Conservation (phyloP, 23 tunicate species). For the Pegea sp. region DNA sequence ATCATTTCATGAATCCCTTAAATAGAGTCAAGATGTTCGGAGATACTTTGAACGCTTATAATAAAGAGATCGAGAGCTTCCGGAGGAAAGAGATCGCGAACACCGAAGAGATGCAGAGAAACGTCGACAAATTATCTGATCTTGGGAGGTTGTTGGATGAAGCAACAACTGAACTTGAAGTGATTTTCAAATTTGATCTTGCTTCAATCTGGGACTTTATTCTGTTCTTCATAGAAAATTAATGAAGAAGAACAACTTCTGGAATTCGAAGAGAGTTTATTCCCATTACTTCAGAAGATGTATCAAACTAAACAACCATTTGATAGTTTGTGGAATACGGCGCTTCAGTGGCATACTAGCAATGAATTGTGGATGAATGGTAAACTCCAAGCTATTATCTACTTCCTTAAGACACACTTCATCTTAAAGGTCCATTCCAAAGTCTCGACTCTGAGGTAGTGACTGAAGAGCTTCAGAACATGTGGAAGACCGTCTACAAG, state of each 20-base stretch:
- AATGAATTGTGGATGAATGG: constrained; percentile 83
- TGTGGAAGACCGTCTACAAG: constrained; percentile 92
- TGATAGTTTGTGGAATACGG: constrained; percentile 76
- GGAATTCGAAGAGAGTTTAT: constrained; percentile 85
- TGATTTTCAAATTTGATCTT: neutral
- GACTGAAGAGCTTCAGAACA: constrained; percentile 51
- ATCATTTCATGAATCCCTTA: neutral
- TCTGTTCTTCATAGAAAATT: constrained; percentile 22
- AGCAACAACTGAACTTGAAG: constrained; percentile 61
- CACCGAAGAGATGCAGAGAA: constrained; percentile 84
- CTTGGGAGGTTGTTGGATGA: constrained; percentile 19
- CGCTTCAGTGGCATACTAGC: constrained; percentile 68
- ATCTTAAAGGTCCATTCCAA: constrained; percentile 81
- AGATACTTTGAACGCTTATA: constrained; percentile 39
- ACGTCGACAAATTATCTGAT: constrained; percentile 58
- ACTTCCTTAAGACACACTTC: too few relatives aligned
- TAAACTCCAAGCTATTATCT: constrained; percentile 4
- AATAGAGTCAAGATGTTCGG: constrained; percentile 58
- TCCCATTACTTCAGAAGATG: constrained; percentile 65
- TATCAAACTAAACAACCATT: constrained; percentile 74
- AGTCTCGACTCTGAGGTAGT: constrained; percentile 60
- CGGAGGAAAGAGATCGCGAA: constrained; percentile 73
- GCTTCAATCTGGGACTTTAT: neutral
- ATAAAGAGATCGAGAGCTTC: constrained; percentile 68
- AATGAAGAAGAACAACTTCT: constrained; percentile 64